A percentile compares a stretch with the other conserved stretches of the same genome.
Evolutionary conservation across 1,140 invertebrate genomes (phyloP).

Genomic region (Drosophila littoralis): DNA sequence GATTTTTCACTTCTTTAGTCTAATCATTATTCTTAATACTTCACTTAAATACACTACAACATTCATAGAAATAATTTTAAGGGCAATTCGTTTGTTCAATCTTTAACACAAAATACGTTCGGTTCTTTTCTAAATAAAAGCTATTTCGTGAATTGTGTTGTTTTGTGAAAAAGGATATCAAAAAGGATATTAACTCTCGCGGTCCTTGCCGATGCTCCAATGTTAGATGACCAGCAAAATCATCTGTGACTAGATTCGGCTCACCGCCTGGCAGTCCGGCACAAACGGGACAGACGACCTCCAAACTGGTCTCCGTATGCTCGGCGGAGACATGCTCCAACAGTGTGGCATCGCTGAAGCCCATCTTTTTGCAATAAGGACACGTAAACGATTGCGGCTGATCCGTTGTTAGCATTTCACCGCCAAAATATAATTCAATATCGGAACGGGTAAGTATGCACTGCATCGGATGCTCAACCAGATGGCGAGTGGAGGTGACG

Average conservation of each 20-base stretch:
- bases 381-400: slow-evolving; percentile 98
- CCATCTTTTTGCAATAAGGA: slow-evolving; percentile 98
- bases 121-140: not conserved
- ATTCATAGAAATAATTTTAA: too few relatives aligned
- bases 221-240: slow-evolving; percentile 97
- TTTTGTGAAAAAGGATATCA: slow-evolving; percentile 88
- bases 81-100: too few relatives aligned
- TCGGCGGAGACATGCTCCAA: slow-evolving; percentile 95
- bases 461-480: slow-evolving; percentile 98
- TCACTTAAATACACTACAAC: too few relatives aligned
- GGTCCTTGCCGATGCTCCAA: slow-evolving; percentile 96
- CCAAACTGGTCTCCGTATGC: slow-evolving; percentile 83
- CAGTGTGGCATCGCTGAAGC: slow-evolving; percentile 95
- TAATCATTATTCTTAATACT: too few relatives aligned
- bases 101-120: too few relatives aligned
- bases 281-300: slow-evolving; percentile 97
- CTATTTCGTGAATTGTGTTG: slow-evolving; percentile 8
- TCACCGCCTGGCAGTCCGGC: slow-evolving; percentile 97
- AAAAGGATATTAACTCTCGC: slow-evolving; percentile 93
- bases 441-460: slow-evolving; percentile 98
- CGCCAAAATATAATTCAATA: slow-evolving; percentile 98
- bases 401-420: slow-evolving; percentile 94
- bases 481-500: slow-evolving; percentile 96
- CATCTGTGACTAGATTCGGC: slow-evolving; percentile 98
- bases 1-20: too few relatives aligned